Conservation (phyloP, 2,113 vertebrate genomes). For the Phrynosoma blainvillii region DNA sequence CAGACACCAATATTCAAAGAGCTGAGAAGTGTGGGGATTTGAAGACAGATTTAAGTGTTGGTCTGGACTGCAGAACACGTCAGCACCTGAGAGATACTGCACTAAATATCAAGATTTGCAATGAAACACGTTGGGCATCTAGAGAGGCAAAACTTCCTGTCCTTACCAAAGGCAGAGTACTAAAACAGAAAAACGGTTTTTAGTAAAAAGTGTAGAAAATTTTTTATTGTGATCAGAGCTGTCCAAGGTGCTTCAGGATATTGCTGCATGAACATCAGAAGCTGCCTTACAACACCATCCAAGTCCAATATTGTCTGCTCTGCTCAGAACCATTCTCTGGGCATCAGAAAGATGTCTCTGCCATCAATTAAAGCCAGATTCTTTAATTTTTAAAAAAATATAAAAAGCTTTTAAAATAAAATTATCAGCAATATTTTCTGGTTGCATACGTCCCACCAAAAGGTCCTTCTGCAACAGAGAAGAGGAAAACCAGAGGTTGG, state of each 20-base stretch:
- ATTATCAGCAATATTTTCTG: neutral
- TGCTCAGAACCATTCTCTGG: neutral
- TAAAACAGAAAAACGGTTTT: neutral
- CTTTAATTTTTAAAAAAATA: too few species aligned
- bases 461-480: neutral
- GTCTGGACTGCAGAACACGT: neutral
- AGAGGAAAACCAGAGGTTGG: neutral
- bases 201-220: slow-evolving; percentile 66
- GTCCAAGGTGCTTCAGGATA: neutral
- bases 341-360: neutral
- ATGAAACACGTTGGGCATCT: neutral
- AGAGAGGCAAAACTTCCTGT: neutral
- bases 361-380: neutral
- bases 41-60: neutral
- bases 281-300: neutral
- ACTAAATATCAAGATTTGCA: neutral
- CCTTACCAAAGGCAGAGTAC: neutral
- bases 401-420: neutral
- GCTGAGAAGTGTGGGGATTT: neutral
- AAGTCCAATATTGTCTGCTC: neutral
- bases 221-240: slow-evolving; percentile 53
- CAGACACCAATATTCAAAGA: neutral
- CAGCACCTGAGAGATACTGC: too few species aligned
- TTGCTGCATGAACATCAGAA: slow-evolving; percentile 1
- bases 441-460: neutral